Evolutionary conservation across 2,113 vertebrate species (phyloP).

Genomic region (Haplochromis burtoni): DNA sequence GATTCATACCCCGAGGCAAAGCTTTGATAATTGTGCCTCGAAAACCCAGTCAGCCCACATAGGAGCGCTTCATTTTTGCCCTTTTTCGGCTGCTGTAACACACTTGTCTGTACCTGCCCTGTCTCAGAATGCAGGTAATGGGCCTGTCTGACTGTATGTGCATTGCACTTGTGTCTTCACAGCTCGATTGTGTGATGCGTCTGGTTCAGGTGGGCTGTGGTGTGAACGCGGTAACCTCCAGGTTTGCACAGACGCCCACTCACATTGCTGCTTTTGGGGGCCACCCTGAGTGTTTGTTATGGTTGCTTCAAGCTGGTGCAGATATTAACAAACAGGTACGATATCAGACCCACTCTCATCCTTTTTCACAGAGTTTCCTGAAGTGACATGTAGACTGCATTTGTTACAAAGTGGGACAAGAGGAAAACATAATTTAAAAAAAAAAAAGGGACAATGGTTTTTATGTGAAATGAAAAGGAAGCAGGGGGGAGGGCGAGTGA

Average conservation of each 20-base stretch:
- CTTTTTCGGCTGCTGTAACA: too few relatives aligned
- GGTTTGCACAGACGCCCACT: constrained; percentile 95
- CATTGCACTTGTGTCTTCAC: constrained; percentile 5
- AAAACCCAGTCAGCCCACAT: neutral
- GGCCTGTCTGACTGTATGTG: neutral
- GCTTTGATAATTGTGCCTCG: neutral
- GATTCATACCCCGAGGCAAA: neutral
- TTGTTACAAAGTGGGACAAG: neutral
- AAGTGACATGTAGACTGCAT: neutral
- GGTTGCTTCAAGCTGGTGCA: constrained; percentile 94
- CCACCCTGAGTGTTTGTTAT: constrained; percentile 92
- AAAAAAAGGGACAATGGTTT: neutral
- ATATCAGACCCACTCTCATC: neutral
- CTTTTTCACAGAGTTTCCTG: neutral
- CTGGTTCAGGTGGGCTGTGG: constrained; percentile 88
- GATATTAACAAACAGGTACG: constrained; percentile 93
- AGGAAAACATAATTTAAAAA: neutral
- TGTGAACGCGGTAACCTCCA: constrained; percentile 86
- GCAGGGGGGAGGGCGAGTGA: neutral
- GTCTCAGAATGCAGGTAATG: neutral
- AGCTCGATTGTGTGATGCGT: constrained; percentile 94
- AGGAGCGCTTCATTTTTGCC: neutral
- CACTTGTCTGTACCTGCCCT: neutral
- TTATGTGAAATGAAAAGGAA: neutral
- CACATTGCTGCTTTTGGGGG: constrained; percentile 97